Evolutionary conservation across 2,113 vertebrate genomes (phyloP).

Genomic region (Aleadryas rufinucha): DNA sequence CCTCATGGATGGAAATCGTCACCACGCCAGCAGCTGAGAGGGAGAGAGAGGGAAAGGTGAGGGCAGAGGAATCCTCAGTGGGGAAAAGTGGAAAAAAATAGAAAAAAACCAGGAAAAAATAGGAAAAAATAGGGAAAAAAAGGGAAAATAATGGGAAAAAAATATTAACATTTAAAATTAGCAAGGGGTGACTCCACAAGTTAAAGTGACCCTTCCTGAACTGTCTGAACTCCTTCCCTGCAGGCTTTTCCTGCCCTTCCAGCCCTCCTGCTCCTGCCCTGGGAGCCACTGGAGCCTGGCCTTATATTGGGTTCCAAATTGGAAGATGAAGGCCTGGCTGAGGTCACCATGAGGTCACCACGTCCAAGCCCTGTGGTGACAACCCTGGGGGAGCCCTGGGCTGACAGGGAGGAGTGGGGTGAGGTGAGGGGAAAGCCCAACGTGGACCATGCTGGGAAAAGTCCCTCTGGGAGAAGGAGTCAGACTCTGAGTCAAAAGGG

Average conservation of each 20-base stretch:
- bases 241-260: not conserved
- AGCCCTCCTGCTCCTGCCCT: not conserved
- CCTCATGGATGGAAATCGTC: not conserved
- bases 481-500: slow-evolving; percentile 15
- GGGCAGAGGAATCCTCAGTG: not conserved
- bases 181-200: not conserved
- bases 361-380: not conserved
- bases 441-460: not conserved
- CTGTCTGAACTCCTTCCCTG: not conserved
- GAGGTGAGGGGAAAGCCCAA: not conserved
- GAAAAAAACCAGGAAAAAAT: not conserved
- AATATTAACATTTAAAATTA: not conserved
- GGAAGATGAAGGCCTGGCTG: not conserved
- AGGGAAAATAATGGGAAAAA: not conserved
- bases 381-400: not conserved
- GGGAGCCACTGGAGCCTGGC: not conserved
- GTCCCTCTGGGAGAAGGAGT: slow-evolving; percentile 20
- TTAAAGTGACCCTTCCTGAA: not conserved
- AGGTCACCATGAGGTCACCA: not conserved
- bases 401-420: not conserved
- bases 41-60: not conserved
- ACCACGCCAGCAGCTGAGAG: not conserved
- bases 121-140: not conserved
- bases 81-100: not conserved
- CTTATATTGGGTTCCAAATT: slow-evolving; percentile 30